Evolutionary conservation across 1,140 invertebrate genomes (phyloP).

Genomic region (Drosophila varians): DNA sequence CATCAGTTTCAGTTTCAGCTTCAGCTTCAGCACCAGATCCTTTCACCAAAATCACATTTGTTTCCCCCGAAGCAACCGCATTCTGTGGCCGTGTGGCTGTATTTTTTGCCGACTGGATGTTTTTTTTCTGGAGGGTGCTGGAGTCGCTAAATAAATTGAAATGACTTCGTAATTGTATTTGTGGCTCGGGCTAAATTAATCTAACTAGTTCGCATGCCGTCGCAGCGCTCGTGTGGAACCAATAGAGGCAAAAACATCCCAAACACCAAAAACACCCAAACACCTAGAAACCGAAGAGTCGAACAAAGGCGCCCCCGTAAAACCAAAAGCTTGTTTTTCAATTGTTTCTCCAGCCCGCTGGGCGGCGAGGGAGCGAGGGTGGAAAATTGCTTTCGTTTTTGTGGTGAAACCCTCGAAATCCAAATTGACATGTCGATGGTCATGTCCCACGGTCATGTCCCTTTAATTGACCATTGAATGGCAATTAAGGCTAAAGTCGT

Average conservation of each 20-base stretch:
- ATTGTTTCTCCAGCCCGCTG: constrained; percentile 31
- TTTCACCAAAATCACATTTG: constrained; percentile 25
- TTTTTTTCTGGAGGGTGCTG: constrained; percentile 37
- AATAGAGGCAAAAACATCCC: constrained; percentile 31
- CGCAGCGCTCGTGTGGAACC: constrained; percentile 71
- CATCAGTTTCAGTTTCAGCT: constrained; percentile 1
- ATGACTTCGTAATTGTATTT: constrained; percentile 80
- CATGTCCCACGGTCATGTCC: constrained; percentile 30
- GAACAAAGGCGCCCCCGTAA: constrained; percentile 72
- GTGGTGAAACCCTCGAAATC: constrained; percentile 14
- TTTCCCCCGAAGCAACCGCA: constrained; percentile 33
- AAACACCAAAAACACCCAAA: constrained; percentile 21
- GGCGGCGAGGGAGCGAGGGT: constrained; percentile 18
- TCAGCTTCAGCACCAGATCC: constrained; percentile 6
- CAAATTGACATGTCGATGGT: constrained; percentile 65
- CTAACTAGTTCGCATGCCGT: constrained; percentile 76
- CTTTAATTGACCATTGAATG: constrained; percentile 54
- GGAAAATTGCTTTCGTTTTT: constrained; percentile 47
- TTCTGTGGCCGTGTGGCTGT: constrained; percentile 23
- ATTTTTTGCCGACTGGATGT: neutral
- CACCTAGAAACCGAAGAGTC: constrained; percentile 19
- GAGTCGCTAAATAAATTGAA: constrained; percentile 78
- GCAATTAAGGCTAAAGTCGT: constrained; percentile 54
- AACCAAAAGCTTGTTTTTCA: constrained; percentile 80
- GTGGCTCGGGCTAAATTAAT: constrained; percentile 76